A percentile compares a stretch with the other conserved stretches of the same genome.
Conservation (phyloP, 1,140 invertebrate species). For the Tenebrio molitor region DNA sequence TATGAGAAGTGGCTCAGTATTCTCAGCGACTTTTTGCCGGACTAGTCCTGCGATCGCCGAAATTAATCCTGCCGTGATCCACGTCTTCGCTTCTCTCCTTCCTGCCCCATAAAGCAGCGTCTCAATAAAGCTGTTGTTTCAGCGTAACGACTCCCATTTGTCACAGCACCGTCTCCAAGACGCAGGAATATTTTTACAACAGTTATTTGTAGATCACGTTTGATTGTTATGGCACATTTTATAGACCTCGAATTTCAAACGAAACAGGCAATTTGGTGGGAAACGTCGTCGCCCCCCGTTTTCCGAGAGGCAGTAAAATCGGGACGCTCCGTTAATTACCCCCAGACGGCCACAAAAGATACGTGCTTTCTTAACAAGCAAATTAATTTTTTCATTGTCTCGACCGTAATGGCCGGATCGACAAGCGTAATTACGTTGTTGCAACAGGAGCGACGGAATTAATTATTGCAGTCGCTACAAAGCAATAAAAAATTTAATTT, state of each 20-base stretch:
- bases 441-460: background rate
- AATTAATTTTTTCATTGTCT: slow-evolving; percentile 28
- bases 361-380: slow-evolving; percentile 22
- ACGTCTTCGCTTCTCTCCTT: background rate
- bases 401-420: slow-evolving; percentile 19
- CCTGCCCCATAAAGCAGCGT: background rate
- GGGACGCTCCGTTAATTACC: slow-evolving; percentile 2
- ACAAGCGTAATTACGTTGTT: slow-evolving; percentile 27
- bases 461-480: slow-evolving; percentile 15
- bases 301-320: background rate
- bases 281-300: background rate
- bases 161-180: slow-evolving; percentile 44
- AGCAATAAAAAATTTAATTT: slow-evolving; percentile 28
- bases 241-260: slow-evolving; percentile 46
- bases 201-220: slow-evolving; percentile 55
- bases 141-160: slow-evolving; percentile 54
- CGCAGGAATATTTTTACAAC: slow-evolving; percentile 56
- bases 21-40: background rate
- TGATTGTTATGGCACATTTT: slow-evolving; percentile 54
- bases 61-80: slow-evolving; percentile 4
- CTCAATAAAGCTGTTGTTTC: slow-evolving; percentile 58
- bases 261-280: slow-evolving; percentile 32
- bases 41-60: background rate
- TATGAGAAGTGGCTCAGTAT: no score
- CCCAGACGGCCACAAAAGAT: background rate